Conservation (phyloP, 2,113 vertebrate genomes). For the Stigmatopora argus region DNA sequence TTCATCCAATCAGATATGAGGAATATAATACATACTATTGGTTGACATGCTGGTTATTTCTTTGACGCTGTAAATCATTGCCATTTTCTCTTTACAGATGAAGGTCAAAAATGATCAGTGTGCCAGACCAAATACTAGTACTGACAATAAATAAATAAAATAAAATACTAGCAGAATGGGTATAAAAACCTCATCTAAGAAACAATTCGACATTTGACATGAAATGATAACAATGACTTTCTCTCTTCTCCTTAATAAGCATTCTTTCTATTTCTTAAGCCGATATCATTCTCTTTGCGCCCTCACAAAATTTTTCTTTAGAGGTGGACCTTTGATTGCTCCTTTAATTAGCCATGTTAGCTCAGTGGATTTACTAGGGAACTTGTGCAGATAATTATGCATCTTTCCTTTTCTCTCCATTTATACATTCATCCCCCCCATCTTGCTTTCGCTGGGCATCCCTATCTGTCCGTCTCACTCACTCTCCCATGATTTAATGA, state of each 20-base stretch:
- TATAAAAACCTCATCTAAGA: slow-evolving; percentile 22
- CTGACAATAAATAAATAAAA: slow-evolving; percentile 5
- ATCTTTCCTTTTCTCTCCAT: slow-evolving; percentile 71
- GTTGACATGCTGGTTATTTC: slow-evolving; percentile 31
- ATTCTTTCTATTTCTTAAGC: slow-evolving; percentile 35
- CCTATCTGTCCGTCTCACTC: slow-evolving; percentile 61
- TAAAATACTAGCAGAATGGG: background rate
- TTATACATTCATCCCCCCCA: slow-evolving; percentile 49
- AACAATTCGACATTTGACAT: slow-evolving; percentile 44
- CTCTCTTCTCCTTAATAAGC: slow-evolving; percentile 62
- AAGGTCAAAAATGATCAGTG: slow-evolving; percentile 52
- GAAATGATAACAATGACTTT: slow-evolving; percentile 57
- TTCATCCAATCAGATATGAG: slow-evolving; percentile 52
- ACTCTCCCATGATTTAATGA: slow-evolving; percentile 87
- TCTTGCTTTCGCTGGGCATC: slow-evolving; percentile 53
- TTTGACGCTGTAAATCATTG: slow-evolving; percentile 45
- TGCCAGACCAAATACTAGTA: slow-evolving; percentile 30
- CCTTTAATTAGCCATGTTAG: slow-evolving; percentile 91
- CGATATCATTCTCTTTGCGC: slow-evolving; percentile 52
- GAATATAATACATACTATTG: slow-evolving; percentile 36
- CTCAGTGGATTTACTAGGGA: slow-evolving; percentile 90
- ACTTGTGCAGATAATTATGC: slow-evolving; percentile 95
- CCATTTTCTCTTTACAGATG: slow-evolving; percentile 48
- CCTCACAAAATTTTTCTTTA: slow-evolving; percentile 73
- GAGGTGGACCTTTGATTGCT: slow-evolving; percentile 90